Percentiles rank a stretch among this genome's conserved stretches.
phyloP scores from a whole-genome alignment of 2,113 vertebrate species.

The Castor canadensis region DNA sequence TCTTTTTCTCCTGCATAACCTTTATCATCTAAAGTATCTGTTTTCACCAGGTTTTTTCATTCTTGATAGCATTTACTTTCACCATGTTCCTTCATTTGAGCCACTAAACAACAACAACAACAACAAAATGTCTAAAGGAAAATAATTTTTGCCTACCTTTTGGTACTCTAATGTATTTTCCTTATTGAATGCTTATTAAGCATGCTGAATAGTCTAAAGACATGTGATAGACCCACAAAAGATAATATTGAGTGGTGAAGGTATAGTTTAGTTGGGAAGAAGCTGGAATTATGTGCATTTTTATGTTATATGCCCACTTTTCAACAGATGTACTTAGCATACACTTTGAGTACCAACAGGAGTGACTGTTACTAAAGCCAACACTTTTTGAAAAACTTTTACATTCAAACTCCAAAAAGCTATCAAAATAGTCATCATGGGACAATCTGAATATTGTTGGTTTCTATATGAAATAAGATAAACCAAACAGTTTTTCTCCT shows the following conservation, averaged over 20 bases:
- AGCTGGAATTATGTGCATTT: neutral
- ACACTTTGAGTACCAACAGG: neutral
- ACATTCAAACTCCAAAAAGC: neutral
- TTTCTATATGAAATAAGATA: neutral
- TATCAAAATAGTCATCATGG: neutral
- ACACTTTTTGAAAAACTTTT: neutral
- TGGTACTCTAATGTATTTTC: neutral
- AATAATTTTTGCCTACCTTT: no score
- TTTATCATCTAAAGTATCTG: neutral
- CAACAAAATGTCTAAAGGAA: neutral
- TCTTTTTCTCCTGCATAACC: neutral
- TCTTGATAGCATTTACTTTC: neutral
- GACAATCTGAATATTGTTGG: neutral
- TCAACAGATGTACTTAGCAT: neutral
- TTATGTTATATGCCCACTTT: no score
- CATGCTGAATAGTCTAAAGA: neutral
- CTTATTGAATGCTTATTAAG: neutral
- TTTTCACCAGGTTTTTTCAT: neutral
- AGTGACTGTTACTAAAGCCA: neutral
- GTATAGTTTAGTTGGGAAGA: neutral
- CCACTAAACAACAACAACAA: neutral
- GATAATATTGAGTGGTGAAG: neutral
- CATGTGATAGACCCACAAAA: neutral
- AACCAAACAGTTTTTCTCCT: neutral
- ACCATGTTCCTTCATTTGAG: neutral